Base-by-base conservation (phyloP, 2,113 vertebrate genomes). In the Corythornis vintsioides region DNA sequence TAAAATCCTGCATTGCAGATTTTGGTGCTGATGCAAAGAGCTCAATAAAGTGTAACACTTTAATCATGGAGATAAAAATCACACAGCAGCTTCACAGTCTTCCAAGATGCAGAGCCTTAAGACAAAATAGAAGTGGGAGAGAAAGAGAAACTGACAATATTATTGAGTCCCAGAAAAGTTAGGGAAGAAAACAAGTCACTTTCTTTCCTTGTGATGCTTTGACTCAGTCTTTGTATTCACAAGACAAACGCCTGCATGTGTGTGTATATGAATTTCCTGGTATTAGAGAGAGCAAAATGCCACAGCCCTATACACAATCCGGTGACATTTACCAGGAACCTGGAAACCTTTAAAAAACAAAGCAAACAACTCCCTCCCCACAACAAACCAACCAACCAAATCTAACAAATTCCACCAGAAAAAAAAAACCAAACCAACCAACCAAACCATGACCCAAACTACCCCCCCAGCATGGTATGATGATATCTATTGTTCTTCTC, bases 31-130 rank as follows among this genome's bases (percentile, higher is more conserved):
- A 98, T 97, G 97, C 97, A 97, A 97, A 97, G 95, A 97, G 96
- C 96, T 97, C 97, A 97, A 97, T 98, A 98, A 97, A 97, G 95
- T 97, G 91, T 97, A 98, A 95, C 95, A 94, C 97, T 97, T 98
- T 98, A 98, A 98, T 98, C 97, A 98, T 93, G 95, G 95, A 98
- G 98, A 98, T 98, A 97, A 97, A 97, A 97, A 98, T 97, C 97
- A 93, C 95, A 96, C 55, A 76, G 94, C 95, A 91, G 93, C 96
- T 91, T 94, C 94, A 89, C 82, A 95, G 91, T 67, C 85, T 96
- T 98, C 95, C 95, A 96, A 96, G 96, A 94, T 95, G 73, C 94
- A 95, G 94, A 97, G 95, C 93, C 96, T 97, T 96, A 96, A 97
- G 97, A 98, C 96, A 97, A 97, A 97, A 97, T 82, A 96, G 86